phyloP scores from a whole-genome alignment of 1,140 invertebrate species.

The Oedothorax gibbosus region DNA sequence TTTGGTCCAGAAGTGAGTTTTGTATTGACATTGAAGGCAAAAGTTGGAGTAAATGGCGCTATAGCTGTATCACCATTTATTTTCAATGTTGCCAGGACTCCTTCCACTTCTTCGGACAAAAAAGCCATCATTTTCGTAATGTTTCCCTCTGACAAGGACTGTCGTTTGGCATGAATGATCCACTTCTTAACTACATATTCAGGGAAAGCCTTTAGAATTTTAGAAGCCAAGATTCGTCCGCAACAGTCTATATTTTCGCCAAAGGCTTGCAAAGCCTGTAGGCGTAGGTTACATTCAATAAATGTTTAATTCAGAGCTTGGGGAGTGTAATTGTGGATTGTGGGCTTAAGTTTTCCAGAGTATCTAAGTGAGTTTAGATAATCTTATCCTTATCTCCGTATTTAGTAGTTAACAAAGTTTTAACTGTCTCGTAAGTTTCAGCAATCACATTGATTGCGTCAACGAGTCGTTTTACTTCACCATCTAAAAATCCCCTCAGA shows the following conservation, averaged over 20 bases:
- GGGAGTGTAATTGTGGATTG: no score
- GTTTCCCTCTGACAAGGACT: not conserved
- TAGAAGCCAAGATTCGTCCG: no score
- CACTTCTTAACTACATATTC: no score
- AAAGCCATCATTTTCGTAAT: constrained; percentile 10
- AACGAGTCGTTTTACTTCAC: no score
- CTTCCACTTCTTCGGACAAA: constrained; percentile 11
- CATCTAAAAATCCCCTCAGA: no score
- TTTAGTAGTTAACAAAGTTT: no score
- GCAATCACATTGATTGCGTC: no score
- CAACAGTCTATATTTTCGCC: no score
- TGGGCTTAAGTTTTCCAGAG: constrained; percentile 6
- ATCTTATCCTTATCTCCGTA: constrained; percentile 4
- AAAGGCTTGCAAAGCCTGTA: constrained; percentile 38
- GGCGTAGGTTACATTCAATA: constrained; percentile 16
- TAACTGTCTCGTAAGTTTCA: no score
- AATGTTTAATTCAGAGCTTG: not conserved
- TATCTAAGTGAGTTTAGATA: constrained; percentile 6
- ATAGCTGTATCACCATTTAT: no score
- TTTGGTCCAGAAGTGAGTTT: not conserved
- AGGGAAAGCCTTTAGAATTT: no score
- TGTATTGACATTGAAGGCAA: not conserved
- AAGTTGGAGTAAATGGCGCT: not conserved
- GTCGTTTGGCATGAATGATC: not conserved
- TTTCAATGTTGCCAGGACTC: no score